Evolutionary conservation across 2,797 vertebrate genomes (phyloP), one percentile per base, ranked within the genome.

Genomic region (Pogoniulus pusillus): DNA sequence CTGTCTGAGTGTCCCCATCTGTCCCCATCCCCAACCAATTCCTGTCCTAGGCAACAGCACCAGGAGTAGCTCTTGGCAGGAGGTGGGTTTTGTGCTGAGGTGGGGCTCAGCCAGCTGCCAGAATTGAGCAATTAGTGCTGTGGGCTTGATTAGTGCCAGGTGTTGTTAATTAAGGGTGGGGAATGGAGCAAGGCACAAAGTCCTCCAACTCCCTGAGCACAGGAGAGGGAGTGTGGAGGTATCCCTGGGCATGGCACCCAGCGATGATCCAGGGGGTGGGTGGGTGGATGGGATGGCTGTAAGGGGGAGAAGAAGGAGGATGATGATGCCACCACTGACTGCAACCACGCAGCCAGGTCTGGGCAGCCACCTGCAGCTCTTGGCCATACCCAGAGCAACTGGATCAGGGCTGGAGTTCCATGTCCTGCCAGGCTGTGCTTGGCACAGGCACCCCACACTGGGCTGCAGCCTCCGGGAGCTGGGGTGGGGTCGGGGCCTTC

Each of bases 311-410:
- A 37, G 16, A n/a, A 51, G 27, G 66, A n/a, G 8, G 20, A 23
- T 13, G 27, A 37, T 0, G 83, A 20, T 26, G 58, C 16, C 1
- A 9, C 19, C 37, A 23, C 41, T 1, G 0, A 16, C 8, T 41
- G 24, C 6, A 10, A 4, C 29, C 7, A 2, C 22, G 62, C 14
- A 15, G 35, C 37, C 32, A 10, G 57, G 51, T 45, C 69, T 2
- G 2, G n/a, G 63, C 47, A 55, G 27, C n/a, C 20, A 18, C 20
- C 16, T 0, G 7, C 10, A 7, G 64, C 64, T 69, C 27, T 29
- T 1, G 1, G 15, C 65, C 1, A 1, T 47, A 65, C 26, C 59
- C 1, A 0, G 29, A 12, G 16, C 0, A 3, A 60, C 18, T 1
- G 0, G 37, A 7, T 54, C 24, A 3, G 54, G 60, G 49, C 71